phyloP scores from a whole-genome alignment of 30 jellyfish, hydroid and myxozoan genomes.

The Aurelia aurita complex sp. Pacific region DNA sequence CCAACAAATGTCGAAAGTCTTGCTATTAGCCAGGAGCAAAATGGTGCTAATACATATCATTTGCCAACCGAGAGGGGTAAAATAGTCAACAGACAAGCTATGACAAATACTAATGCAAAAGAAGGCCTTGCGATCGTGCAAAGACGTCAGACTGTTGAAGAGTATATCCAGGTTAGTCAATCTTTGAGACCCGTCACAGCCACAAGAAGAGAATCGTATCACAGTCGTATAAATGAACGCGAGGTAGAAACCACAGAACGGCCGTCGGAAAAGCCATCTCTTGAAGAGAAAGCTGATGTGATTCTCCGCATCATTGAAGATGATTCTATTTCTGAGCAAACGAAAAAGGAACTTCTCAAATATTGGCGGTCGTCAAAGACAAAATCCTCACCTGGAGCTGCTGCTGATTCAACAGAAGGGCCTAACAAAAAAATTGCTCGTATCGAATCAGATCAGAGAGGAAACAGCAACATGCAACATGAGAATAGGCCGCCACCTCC shows the following conservation, averaged over 20 bases:
- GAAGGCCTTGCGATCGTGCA: not conserved
- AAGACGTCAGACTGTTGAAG: constrained; percentile 1
- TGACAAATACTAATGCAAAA: not conserved
- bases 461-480: not conserved
- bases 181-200: not conserved
- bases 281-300: constrained; percentile 20
- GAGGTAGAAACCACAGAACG: not conserved
- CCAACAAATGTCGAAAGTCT: too few species aligned
- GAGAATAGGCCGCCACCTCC: too few species aligned
- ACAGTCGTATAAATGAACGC: not conserved
- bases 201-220: not conserved
- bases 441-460: too few species aligned
- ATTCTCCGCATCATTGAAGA: constrained; percentile 31
- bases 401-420: not conserved
- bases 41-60: too few species aligned
- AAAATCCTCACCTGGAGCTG: not conserved
- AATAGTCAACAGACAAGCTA: not conserved
- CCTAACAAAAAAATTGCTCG: not conserved
- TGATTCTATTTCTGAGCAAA: constrained; percentile 37
- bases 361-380: constrained; percentile 33
- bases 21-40: too few species aligned
- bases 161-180: not conserved
- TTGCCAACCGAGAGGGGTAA: not conserved
- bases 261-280: not conserved
- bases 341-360: constrained; percentile 24